Evolutionary conservation across 2,113 vertebrate genomes (phyloP).

Genomic region (Neotoma lepida): DNA sequence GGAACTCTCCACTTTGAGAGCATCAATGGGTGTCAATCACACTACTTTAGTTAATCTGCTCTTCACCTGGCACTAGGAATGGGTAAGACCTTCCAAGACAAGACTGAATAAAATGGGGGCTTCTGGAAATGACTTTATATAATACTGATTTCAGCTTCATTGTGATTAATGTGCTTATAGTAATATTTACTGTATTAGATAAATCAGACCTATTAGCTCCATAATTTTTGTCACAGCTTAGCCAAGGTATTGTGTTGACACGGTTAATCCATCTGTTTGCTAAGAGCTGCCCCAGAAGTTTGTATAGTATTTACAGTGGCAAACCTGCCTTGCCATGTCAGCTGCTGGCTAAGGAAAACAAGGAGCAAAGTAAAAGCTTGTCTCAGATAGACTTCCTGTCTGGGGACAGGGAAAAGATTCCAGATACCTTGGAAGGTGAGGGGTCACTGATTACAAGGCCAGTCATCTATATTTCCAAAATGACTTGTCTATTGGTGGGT

Average conservation of each 20-base stretch:
- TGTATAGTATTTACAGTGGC: neutral
- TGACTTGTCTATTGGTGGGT: neutral
- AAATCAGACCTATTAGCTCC: neutral
- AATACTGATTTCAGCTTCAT: conserved; percentile 3
- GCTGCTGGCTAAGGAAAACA: neutral
- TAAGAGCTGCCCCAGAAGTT: conserved; percentile 25
- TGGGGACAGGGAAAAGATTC: neutral
- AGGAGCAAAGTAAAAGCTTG: neutral
- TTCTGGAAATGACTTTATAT: neutral
- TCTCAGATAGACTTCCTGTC: neutral
- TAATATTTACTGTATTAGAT: neutral
- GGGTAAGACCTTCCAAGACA: neutral
- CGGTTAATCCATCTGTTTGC: neutral
- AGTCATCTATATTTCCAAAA: conserved; percentile 16
- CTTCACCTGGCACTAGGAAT: neutral
- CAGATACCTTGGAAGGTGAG: conserved; percentile 1
- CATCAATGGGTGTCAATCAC: neutral
- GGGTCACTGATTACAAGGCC: neutral
- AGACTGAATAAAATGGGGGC: neutral
- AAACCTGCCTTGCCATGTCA: neutral
- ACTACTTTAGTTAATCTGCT: neutral
- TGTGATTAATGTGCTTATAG: conserved; percentile 36
- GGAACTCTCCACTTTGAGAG: neutral
- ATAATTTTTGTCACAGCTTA: neutral
- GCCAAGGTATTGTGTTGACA: neutral